Conservation (phyloP, 2,797 vertebrate species). For the Hapalemur alaotrensis region DNA sequence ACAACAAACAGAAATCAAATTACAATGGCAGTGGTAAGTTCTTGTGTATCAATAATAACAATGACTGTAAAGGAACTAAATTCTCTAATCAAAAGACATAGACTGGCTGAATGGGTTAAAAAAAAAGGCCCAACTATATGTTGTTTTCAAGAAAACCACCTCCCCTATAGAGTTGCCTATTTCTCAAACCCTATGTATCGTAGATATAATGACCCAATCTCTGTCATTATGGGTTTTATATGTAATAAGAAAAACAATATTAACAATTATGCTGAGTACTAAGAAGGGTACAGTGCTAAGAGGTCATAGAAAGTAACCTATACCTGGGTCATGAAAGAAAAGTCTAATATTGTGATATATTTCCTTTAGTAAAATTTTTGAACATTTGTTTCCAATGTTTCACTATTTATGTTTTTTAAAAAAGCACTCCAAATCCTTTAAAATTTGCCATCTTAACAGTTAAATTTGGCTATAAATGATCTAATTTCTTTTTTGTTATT, state of each 20-base stretch:
- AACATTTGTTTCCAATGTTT: background rate
- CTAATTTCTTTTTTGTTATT: constrained; percentile 3
- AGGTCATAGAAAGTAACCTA: background rate
- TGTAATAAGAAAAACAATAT: background rate
- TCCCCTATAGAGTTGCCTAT: background rate
- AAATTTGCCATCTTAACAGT: constrained; percentile 4
- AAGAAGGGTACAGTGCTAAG: background rate
- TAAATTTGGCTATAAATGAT: constrained; percentile 32
- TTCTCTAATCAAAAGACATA: too few relatives aligned
- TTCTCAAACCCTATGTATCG: background rate
- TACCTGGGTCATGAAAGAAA: background rate
- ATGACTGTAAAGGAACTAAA: too few relatives aligned
- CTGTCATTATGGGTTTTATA: background rate
- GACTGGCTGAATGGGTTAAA: too few relatives aligned
- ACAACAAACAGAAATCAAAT: too few relatives aligned
- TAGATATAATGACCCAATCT: background rate
- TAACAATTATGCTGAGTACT: background rate
- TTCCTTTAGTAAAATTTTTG: background rate
- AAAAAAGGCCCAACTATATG: too few relatives aligned
- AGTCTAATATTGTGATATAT: background rate
- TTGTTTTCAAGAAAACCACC: too few relatives aligned
- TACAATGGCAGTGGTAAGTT: too few relatives aligned
- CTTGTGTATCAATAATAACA: too few relatives aligned
- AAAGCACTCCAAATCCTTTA: background rate
- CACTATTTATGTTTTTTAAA: background rate